Percentiles rank a stretch among this genome's conserved stretches.
Evolutionary conservation across 2,113 vertebrate genomes (phyloP).

Genomic region (Lycocorax pyrrhopterus): DNA sequence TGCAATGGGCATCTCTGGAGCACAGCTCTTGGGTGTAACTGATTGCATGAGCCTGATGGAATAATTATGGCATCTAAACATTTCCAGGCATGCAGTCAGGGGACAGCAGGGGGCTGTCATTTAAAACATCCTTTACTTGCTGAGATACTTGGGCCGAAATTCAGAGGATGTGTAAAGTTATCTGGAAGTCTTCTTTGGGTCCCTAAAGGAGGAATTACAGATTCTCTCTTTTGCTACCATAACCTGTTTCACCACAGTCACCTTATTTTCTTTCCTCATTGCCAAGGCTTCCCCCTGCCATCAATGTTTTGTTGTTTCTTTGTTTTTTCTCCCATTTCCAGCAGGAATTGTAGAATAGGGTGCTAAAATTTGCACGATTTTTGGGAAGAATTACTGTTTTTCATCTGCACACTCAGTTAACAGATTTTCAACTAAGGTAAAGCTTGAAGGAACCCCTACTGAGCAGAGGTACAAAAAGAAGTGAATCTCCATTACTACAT

Average conservation of each 20-base stretch:
- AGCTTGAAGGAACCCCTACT: background rate
- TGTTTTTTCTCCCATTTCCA: background rate
- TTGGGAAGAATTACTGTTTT: background rate
- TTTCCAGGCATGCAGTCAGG: slow-evolving; percentile 51
- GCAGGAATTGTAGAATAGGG: background rate
- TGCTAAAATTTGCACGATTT: background rate
- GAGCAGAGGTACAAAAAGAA: background rate
- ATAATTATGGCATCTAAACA: slow-evolving; percentile 55
- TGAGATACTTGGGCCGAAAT: slow-evolving; percentile 13
- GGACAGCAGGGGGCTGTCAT: background rate
- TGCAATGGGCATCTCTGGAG: slow-evolving; percentile 47
- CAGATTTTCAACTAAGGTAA: background rate
- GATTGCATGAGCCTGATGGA: slow-evolving; percentile 58
- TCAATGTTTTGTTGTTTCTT: background rate
- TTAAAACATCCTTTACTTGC: slow-evolving; percentile 16
- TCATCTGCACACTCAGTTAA: background rate
- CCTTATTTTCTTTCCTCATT: background rate
- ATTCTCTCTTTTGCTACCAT: background rate
- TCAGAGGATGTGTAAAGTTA: background rate
- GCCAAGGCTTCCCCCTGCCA: background rate
- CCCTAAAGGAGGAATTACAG: background rate
- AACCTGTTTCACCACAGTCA: background rate
- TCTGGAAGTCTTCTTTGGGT: slow-evolving; percentile 2
- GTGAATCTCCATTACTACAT: background rate
- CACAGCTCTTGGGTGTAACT: slow-evolving; percentile 62